phyloP scores from a whole-genome alignment of 2,797 vertebrate species.

The Sus cebifrons region DNA sequence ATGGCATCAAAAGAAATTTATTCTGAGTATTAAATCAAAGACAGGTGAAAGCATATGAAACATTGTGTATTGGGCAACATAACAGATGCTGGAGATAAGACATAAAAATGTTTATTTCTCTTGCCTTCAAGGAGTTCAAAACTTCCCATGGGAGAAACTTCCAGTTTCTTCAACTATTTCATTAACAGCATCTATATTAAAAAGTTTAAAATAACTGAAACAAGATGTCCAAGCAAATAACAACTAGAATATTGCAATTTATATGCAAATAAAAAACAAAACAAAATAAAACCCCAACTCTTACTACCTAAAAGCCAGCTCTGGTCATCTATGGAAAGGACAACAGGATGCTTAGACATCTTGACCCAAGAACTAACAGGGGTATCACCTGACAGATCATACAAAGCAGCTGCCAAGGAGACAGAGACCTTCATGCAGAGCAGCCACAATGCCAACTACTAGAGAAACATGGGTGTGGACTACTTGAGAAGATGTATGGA shows the following conservation, averaged over 20 bases:
- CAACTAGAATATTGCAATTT: not conserved
- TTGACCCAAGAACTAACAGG: not conserved
- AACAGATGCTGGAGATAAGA: not conserved
- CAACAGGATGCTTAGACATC: not conserved
- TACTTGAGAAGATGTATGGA: not conserved
- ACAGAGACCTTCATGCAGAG: not conserved
- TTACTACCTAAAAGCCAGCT: not conserved
- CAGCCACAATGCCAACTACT: not conserved
- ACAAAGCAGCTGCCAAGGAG: not conserved
- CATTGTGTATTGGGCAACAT: not conserved
- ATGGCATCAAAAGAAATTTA: not conserved
- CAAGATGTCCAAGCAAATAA: slow-evolving; percentile 38
- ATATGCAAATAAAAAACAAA: not conserved
- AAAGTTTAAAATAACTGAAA: slow-evolving; percentile 24
- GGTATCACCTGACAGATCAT: not conserved
- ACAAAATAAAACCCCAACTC: not conserved
- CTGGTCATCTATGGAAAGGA: not conserved
- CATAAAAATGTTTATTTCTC: not conserved
- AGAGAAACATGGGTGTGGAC: not conserved
- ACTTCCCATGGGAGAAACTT: not conserved
- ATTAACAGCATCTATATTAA: not conserved
- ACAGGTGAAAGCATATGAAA: not conserved
- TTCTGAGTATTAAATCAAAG: slow-evolving; percentile 49
- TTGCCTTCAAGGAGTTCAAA: slow-evolving; percentile 37
- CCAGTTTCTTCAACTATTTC: slow-evolving; percentile 3